Evolutionary conservation across 2,888 invertebrate species (phyloP).

Genomic region (Prosapia bicincta): DNA sequence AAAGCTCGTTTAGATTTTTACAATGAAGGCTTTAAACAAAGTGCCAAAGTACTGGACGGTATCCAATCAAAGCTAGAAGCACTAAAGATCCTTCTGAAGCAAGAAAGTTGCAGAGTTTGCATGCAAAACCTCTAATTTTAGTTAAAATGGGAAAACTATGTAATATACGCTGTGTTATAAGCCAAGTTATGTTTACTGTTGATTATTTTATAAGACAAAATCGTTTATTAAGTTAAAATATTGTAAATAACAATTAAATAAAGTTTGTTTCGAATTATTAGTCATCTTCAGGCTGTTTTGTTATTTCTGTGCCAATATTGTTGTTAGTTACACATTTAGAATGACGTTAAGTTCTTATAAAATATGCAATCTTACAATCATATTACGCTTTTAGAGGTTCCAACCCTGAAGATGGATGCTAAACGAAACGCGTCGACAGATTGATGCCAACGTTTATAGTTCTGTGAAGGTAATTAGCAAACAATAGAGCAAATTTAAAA

Average conservation of each 20-base stretch:
- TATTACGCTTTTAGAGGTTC: neutral
- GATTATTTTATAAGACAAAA: neutral
- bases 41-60: no score
- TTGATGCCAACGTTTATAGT: neutral
- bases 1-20: no score
- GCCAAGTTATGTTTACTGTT: neutral
- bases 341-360: no score
- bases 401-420: neutral
- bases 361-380: no score
- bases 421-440: neutral
- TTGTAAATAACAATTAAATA: slow-evolving; percentile 2
- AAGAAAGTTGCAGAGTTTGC: no score
- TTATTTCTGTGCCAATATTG: neutral
- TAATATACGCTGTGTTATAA: neutral
- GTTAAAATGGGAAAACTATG: neutral
- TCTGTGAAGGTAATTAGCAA: neutral
- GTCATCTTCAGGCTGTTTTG: neutral
- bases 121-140: neutral
- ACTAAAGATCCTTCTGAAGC: no score
- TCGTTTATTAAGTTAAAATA: neutral
- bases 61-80: no score
- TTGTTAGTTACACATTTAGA: neutral
- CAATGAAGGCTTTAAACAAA: no score
- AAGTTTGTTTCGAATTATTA: neutral
- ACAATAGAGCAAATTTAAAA: neutral